Conservation (phyloP, 2,888 invertebrate species). For the Sipunculus nudus region DNA sequence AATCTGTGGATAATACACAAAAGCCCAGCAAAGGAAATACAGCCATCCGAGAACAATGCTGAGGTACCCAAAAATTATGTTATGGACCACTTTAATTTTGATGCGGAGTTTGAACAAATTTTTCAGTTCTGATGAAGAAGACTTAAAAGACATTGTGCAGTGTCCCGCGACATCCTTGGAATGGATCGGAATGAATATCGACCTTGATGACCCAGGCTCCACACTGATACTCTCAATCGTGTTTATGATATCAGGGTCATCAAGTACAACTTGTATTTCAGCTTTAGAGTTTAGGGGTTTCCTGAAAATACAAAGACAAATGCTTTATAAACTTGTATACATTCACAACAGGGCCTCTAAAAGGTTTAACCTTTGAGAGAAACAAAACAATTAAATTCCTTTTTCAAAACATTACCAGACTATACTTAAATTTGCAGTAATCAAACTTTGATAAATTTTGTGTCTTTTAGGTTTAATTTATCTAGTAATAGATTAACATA, state of each 20-base stretch:
- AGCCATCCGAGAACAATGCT: constrained; percentile 30
- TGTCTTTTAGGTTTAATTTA: no score
- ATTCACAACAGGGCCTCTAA: no score
- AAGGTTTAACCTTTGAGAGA: no score
- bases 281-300: constrained; percentile 10
- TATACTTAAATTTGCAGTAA: no score
- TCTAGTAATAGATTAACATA: no score
- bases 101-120: constrained; percentile 18
- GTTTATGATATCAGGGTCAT: constrained; percentile 21
- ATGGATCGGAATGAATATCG: constrained; percentile 24
- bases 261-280: constrained; percentile 14
- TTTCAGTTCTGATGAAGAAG: constrained; percentile 14
- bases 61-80: constrained; percentile 27
- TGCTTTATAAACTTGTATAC: no score
- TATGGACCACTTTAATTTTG: constrained; percentile 27
- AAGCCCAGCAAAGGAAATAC: constrained; percentile 28
- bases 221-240: constrained; percentile 19
- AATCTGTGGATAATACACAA: constrained; percentile 33
- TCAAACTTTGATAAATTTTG: no score
- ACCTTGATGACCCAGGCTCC: background rate
- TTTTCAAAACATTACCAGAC: no score
- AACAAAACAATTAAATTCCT: no score
- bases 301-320: constrained; percentile 13
- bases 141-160: constrained; percentile 26
- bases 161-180: constrained; percentile 28